Conservation (phyloP, 2,113 vertebrate genomes). For the Neodon shergylaensis region DNA sequence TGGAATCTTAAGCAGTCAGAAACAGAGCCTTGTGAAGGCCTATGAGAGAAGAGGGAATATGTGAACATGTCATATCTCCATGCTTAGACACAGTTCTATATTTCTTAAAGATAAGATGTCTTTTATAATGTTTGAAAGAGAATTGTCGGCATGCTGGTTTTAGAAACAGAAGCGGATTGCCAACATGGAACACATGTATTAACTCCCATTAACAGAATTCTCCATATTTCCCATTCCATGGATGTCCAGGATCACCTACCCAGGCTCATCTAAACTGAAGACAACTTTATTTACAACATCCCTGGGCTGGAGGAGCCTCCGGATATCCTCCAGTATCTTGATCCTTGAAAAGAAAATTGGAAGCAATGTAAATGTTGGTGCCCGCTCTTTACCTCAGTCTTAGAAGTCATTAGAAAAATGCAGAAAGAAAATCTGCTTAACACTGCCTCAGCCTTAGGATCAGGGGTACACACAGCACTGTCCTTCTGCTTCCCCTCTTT, state of each 20-base stretch:
- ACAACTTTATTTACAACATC: conserved; percentile 90
- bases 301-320: conserved; percentile 87
- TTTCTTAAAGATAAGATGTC: not conserved
- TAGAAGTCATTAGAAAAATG: not conserved
- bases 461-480: not conserved
- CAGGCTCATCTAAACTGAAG: conserved; percentile 91
- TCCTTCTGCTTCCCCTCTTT: not conserved
- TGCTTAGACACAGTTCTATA: not conserved
- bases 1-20: conserved; percentile 88
- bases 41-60: conserved; percentile 71
- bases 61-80: not conserved
- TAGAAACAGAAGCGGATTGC: not conserved
- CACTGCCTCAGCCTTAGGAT: not conserved
- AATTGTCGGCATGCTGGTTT: not conserved
- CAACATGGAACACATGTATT: not conserved
- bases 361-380: not conserved
- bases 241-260: conserved; percentile 83
- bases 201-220: not conserved
- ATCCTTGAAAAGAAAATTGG: conserved; percentile 84
- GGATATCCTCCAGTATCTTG: conserved; percentile 93
- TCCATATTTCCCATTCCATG: not conserved
- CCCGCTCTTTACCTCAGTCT: not conserved
- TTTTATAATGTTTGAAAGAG: not conserved
- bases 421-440: not conserved
- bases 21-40: conserved; percentile 76